phyloP scores from a whole-genome alignment of 2,797 vertebrate genomes.

The Ceryle rudis region DNA sequence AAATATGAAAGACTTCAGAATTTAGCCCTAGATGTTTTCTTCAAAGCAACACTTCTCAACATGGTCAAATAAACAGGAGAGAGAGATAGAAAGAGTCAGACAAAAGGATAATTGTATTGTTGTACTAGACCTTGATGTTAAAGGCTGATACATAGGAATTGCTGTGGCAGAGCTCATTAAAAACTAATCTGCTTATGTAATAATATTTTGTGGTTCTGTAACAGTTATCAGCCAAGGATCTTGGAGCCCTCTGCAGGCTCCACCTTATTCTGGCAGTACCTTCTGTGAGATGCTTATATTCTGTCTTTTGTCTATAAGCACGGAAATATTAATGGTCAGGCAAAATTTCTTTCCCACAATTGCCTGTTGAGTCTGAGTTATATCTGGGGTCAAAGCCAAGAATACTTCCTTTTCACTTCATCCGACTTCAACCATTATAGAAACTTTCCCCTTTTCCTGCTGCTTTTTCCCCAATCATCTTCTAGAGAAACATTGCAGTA shows the following conservation, averaged over 20 bases:
- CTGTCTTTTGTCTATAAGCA: not conserved
- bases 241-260: constrained; percentile 37
- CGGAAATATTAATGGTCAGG: not conserved
- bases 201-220: not conserved
- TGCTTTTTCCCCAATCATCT: accelerated
- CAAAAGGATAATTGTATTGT: not conserved
- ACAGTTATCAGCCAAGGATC: constrained; percentile 10
- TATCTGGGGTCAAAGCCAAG: not conserved
- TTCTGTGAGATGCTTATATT: not conserved
- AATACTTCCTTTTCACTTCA: not conserved
- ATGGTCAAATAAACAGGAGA: not conserved
- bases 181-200: constrained; percentile 1
- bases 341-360: not conserved
- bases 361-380: not conserved
- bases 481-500: not conserved
- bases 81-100: not conserved
- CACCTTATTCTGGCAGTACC: not conserved
- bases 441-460: not conserved
- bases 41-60: not conserved
- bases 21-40: not conserved
- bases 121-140: not conserved
- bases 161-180: not conserved
- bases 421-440: not conserved
- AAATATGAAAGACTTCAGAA: not conserved
- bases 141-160: not conserved